phyloP scores from a whole-genome alignment of 2,113 vertebrate genomes.

The Hepsetus odoe region DNA sequence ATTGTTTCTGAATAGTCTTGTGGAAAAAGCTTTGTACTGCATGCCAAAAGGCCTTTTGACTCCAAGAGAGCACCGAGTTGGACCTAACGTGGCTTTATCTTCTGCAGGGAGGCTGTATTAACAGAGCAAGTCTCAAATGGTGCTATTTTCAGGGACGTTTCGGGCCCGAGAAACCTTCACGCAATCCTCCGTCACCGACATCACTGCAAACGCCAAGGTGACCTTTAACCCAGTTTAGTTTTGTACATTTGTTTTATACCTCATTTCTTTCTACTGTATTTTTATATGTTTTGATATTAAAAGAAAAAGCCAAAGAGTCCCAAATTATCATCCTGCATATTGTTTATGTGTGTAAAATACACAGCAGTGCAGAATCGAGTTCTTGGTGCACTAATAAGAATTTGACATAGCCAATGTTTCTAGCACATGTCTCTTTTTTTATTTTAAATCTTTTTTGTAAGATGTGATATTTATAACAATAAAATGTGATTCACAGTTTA shows the following conservation, averaged over 20 bases:
- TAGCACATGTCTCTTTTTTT: slow-evolving; percentile 52
- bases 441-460: slow-evolving; percentile 67
- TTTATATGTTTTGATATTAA: slow-evolving; percentile 68
- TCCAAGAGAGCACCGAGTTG: background rate
- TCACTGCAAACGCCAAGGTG: slow-evolving; percentile 39
- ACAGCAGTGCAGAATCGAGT: slow-evolving; percentile 31
- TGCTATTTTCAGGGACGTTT: slow-evolving; percentile 64
- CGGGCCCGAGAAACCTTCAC: slow-evolving; percentile 33
- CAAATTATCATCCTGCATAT: slow-evolving; percentile 40
- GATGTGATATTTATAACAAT: slow-evolving; percentile 79
- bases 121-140: slow-evolving; percentile 61
- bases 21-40: too few relatives aligned
- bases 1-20: background rate
- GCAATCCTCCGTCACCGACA: slow-evolving; percentile 37
- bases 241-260: slow-evolving; percentile 91
- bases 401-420: slow-evolving; percentile 57
- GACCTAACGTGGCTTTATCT: slow-evolving; percentile 39
- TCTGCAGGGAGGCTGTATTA: slow-evolving; percentile 71
- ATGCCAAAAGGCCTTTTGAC: too few relatives aligned
- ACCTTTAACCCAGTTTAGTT: slow-evolving; percentile 66
- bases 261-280: slow-evolving; percentile 91
- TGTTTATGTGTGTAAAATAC: slow-evolving; percentile 25
- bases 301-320: slow-evolving; percentile 54
- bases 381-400: slow-evolving; percentile 55
- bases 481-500: slow-evolving; percentile 72